Evolutionary conservation across 2,888 invertebrate genomes (phyloP), one percentile per base, ranked within the genome.

Genomic region (Drosophila vallismaia): DNA sequence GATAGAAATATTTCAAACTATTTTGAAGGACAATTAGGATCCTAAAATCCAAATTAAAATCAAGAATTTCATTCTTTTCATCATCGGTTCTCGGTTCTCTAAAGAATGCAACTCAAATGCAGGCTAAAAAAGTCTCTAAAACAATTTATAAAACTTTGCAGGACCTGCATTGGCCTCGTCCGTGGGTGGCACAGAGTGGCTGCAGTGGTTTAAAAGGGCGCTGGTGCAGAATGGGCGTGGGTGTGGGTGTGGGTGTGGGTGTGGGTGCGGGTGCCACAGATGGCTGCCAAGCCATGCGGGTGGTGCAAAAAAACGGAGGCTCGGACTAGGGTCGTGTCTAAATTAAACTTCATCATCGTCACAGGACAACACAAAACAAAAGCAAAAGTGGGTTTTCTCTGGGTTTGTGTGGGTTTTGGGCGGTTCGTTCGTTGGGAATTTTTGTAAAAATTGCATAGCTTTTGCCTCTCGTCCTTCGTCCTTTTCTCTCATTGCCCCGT

Each of bases 271-370:
- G 31, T 28, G 54, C 24, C 24, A 9, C 4, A 10, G 26, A 19
- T 10, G 45, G 45, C 46, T 38, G 40, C 38, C 12, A 51, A 26
- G 57, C 44, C 50, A 81, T 84, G 82, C 85, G 81, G 76, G 87
- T 72, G 74, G 49, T 36, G 38, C 42, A 12, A n/a, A 44, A 44
- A 33, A 36, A 14, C 71, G 24, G 62, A 53, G 51, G 50, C 72
- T 55, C 40, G 42, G 67, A 79, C 86, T 82, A 76, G 79, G 86
- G 51, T 77, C 80, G 84, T 79, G 80, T 86, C 75, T 78, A 86
- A 88, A 86, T 86, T 76, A 86, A 86, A 88, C 85, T 86, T 86
- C 85, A 86, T 86, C 85, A 86, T 88, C 79, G 67, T 58, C 83
- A 19, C 33, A 74, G 58, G 29, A 33, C 28, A 56, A 54, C 31